Base-by-base conservation (phyloP, 2,797 vertebrate genomes). In the Xiphophorus birchmanni region DNA sequence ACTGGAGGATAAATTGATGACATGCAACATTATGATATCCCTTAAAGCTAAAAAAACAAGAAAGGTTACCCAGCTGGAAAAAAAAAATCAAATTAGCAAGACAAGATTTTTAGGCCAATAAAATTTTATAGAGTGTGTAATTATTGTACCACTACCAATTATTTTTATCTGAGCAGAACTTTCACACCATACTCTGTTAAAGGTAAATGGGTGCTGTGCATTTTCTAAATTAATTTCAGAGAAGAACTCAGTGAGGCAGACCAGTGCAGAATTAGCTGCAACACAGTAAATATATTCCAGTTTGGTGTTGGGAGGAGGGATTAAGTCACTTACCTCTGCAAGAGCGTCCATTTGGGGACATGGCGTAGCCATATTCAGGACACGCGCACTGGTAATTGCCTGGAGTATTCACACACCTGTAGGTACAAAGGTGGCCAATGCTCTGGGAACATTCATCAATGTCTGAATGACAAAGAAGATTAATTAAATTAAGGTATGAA, bases 341-440 rank as follows among this genome's bases (percentile, higher is more conserved):
- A 21, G 97, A 96, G 79, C 96, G 96, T 89, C 98, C 97, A 0
- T 97, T 99, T 73, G 97, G 95, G 73, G 96, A 96, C 96, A 97
- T 96, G 81, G 96, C 93, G 85, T 99, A 99, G 52, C 98, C 98
- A 48, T 93, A 92, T 80, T 98, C 97, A 0, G 99, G 99, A 80
- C 99, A 99, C 0, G 96, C 95, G 2, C 99, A 99, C 82, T 97
- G 96, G 87, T 99, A 99, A 89, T 98, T 99, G 69, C 99, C 98
- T 0, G 97, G 96, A 60, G 97, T 94, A 0, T 99, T 99, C 74
- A 98, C 76, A 2, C 99, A 99, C 92, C 97, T 97, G 91, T 98
- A 99, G 47, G 97, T 95, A 75, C 99, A 99, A 71, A 99, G 96
- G 77, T 98, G 96, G 78, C 97, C 95, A 0, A 97, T 93, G 35